These are phyloP conservation scores for Climacteris rufus DNA, from an alignment of 2,113 vertebrate genomes.

Conservation along the genomic window DNA sequence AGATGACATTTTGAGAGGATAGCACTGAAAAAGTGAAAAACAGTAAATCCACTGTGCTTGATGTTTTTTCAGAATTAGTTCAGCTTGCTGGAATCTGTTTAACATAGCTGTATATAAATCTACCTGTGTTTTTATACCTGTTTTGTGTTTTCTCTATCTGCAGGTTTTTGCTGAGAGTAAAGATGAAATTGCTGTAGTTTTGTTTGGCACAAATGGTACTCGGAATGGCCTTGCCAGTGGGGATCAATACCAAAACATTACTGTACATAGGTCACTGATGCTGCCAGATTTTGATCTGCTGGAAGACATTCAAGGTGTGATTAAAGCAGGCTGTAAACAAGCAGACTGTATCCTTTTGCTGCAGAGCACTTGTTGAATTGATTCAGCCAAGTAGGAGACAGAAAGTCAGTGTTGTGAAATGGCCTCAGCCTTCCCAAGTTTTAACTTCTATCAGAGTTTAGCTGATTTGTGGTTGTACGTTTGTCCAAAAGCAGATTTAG, in stretches of 20 bases:
- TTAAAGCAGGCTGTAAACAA: conserved; percentile 80
- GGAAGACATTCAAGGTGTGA: conserved; percentile 81
- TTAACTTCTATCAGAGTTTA: neutral
- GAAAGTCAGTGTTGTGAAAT: neutral
- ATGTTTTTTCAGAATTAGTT: neutral
- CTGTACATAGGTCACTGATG: conserved; percentile 80
- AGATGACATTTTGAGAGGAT: neutral
- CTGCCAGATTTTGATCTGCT: conserved; percentile 90
- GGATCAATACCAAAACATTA: conserved; percentile 89
- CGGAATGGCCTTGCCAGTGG: conserved; percentile 76
- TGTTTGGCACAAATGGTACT: conserved; percentile 89
- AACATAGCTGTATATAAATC: neutral
- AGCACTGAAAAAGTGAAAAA: neutral
- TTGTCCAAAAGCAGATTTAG: neutral
- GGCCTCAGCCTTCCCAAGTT: neutral
- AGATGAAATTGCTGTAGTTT: conserved; percentile 87
- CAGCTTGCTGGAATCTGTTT: neutral
- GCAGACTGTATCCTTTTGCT: conserved; percentile 91
- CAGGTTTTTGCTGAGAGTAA: conserved; percentile 95
- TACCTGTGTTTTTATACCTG: neutral
- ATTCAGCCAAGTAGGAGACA: neutral
- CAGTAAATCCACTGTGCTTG: neutral
- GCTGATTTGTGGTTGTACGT: neutral
- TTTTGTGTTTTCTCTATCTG: neutral
- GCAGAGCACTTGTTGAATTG: neutral